Base-by-base conservation (phyloP, 2,113 vertebrate species). In the Aspidoscelis tigris region DNA sequence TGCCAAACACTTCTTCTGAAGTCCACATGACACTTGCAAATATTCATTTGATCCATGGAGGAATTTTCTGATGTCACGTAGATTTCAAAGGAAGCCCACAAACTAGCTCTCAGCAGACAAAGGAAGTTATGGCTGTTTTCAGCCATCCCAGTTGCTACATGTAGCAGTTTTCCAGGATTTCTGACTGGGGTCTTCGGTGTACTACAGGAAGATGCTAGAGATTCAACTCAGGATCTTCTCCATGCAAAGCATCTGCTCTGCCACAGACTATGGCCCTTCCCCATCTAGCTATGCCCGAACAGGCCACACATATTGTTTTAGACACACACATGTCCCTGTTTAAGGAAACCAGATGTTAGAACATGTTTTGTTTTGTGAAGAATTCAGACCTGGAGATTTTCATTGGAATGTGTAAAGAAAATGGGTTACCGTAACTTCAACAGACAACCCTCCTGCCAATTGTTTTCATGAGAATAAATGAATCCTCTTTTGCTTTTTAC, bases 381-480 rank as follows among this genome's bases (percentile, higher is more conserved):
- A 90, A 90, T 82, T 65, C 70, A 73, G 53, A 83, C 61, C 81
- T 55, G 64, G 76, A 68, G 72, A 86, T 86, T 12, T 70, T 78
- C n/a, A 75, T 9, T 66, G 50, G 77, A 73, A 6, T 33, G 66
- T 76, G 80, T 20, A 26, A 41, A 72, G 41, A 85, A 78, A 3
- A 5, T 24, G 2, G 61, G 88, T 89, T 85, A 78, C 68, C 41
- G n/a, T 26, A 87, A 83, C 61, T 74, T 81, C 9, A 6, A 68
- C 83, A 81, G 65, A 81, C 74, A 84, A 24, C 87, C 87, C 72
- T 85, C 70, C 82, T 65, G 55, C 78, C 21, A 86, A 43, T 81
- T 82, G 88, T 68, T 78, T 87, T 82, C 86, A 75, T 33, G 9
- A 33, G 50, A 87, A 85, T 89, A 78, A 86, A 5, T 22, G 83